Base-by-base conservation (phyloP, 2,797 vertebrate genomes). In the Tamandua tetradactyla region DNA sequence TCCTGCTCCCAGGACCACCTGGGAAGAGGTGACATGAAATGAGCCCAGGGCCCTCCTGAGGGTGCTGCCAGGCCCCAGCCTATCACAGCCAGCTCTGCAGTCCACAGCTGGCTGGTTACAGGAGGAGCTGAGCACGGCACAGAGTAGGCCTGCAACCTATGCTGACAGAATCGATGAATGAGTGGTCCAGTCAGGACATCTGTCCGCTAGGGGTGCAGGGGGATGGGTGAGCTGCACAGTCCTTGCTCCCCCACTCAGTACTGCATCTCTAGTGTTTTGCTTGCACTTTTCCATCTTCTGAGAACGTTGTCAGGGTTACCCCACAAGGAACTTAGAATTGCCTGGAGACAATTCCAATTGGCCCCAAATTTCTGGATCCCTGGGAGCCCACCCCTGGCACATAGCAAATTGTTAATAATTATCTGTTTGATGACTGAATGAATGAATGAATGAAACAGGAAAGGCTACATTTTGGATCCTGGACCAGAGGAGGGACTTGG, bases 161-260 rank as follows among this genome's bases (percentile, higher is more conserved):
- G 22, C 40, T 2, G 30, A 8, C 10, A 2, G 7, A 3, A n/a
- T 7, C n/a, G 4, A 13, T 4, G 15, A 20, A 20, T 3, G 52
- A 3, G 37, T 11, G 8, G 15, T 42, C 23, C 32, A 14, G n/a
- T 18, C 13, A 2, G 62, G n/a, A 8, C 68, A 3, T 2, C 12
- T 3, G 3, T 37, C 68, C 1, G 57, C 0, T 27, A 2, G 0
- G 15, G 68, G 20, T 27, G 9, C 52, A 37, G 71, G 76, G 30
- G 68, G n/a, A 1, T 2, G 10, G 22, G 0, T 0, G 3, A 10
- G 30, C 32, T 8, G 0, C 6, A 2, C 1, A 0, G 6, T 1
- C 59, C 61, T 22, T 3, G 8, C 11, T 11, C 35, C 42, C 7
- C 52, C 22, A 4, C 8, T 0, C 52, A 2, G 15, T 32, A 15